Evolutionary conservation across 2,888 invertebrate genomes (phyloP), one percentile per base, ranked within the genome.

Genomic region (Hyposoter dolosus): DNA sequence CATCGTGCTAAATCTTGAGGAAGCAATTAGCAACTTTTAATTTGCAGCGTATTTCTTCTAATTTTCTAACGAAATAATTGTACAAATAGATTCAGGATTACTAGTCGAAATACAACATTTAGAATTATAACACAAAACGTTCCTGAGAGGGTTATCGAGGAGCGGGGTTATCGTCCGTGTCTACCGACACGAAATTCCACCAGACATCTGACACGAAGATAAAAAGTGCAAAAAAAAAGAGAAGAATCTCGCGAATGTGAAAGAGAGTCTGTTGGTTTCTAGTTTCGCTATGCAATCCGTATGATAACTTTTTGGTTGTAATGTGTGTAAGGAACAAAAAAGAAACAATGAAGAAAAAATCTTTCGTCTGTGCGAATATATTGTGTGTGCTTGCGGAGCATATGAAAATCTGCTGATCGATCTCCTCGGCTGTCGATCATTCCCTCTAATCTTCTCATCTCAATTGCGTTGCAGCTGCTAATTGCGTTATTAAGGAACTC

Each of bases 151-250:
- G 76, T 84, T 84, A 84, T 84, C 79, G 40, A 76, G 69, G 69
- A 76, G 72, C 65, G 69, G 75, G 84, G 84, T 84, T 84, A 84
- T 84, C 84, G 63, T 32, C 65, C 53, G 76, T 82, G 19, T 15
- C 65, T 19, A 71, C 43, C 43, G 15, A 35, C 28, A 76, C 69
- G 15, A 76, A 76, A 65, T 79, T 63, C 75, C 68, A 35, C 43
- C 23, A 79, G 79, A 75, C 53, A 65, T 66, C 56, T 23, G 65
- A 74, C 56, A 45, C 66, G 66, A 53, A 56, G 43, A 35, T 65
- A 68, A 53, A 43, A 53, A 40, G 40, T 35, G 63, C 28, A 50
- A 66, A 72, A 81, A 28, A 82, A 74, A 81, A 35, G 32, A 19
- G 40, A 4, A 65, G n/a, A 35, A 35, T 47, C 56, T 65, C 35